Evolutionary conservation across 2,888 invertebrate genomes (phyloP).

Genomic region (Sepiola atlantica): DNA sequence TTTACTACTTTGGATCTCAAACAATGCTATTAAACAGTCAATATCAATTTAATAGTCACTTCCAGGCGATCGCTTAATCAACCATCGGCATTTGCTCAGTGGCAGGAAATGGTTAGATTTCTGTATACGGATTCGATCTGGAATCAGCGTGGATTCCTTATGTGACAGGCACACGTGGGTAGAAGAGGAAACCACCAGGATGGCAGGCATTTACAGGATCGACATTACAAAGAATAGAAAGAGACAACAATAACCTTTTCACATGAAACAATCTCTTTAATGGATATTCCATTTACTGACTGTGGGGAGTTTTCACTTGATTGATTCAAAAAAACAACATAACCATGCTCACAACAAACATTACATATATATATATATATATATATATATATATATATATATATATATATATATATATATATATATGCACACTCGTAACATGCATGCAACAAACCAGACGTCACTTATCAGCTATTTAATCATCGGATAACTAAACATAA

Average conservation of each 20-base stretch:
- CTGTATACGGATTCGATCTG: neutral
- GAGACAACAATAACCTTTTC: slow-evolving; percentile 10
- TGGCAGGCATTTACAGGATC: neutral
- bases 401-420: neutral
- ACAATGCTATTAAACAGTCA: neutral
- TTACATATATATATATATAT: neutral
- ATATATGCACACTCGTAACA: neutral
- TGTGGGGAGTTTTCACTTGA: neutral
- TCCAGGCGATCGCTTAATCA: neutral
- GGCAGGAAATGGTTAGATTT: neutral
- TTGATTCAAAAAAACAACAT: neutral
- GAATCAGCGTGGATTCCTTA: neutral
- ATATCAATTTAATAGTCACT: neutral
- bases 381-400: neutral
- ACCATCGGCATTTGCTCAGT: neutral
- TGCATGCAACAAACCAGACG: too few species aligned
- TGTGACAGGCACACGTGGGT: neutral
- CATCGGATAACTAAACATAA: too few species aligned
- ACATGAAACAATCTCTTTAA: neutral
- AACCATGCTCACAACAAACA: neutral
- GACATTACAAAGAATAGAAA: neutral
- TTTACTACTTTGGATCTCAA: too few species aligned
- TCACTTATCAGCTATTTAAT: too few species aligned
- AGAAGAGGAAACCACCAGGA: too few species aligned
- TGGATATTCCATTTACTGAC: neutral